Percentiles rank a stretch among this genome's conserved stretches.
These are phyloP conservation scores for Oxytorus armatus DNA, from an alignment of 2,888 invertebrate species.

Conservation along the genomic window DNA sequence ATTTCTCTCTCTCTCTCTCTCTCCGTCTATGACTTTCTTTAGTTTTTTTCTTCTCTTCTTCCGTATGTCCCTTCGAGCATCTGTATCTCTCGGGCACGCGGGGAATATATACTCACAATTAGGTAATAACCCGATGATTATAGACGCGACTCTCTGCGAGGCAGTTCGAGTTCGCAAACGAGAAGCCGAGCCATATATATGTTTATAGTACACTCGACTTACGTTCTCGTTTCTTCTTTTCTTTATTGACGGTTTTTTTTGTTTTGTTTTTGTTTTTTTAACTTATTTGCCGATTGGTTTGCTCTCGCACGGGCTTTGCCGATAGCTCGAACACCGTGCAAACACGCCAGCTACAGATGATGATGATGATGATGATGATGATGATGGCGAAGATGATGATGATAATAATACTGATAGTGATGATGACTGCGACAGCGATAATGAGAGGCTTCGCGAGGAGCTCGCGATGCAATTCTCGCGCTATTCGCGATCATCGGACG, in stretches of 20 bases:
- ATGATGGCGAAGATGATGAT: slow-evolving; percentile 75
- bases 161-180: slow-evolving; percentile 70
- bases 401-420: slow-evolving; percentile 48
- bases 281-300: slow-evolving; percentile 62
- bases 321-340: slow-evolving; percentile 73
- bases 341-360: slow-evolving; percentile 77
- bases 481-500: slow-evolving; percentile 49
- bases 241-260: too few species aligned
- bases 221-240: too few species aligned
- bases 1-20: too few species aligned
- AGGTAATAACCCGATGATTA: slow-evolving; percentile 82
- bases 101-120: slow-evolving; percentile 80
- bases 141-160: slow-evolving; percentile 71
- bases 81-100: slow-evolving; percentile 70
- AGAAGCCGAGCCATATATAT: slow-evolving; percentile 33
- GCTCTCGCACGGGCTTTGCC: slow-evolving; percentile 23
- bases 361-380: slow-evolving; percentile 75
- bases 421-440: slow-evolving; percentile 66
- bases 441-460: slow-evolving; percentile 75
- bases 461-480: slow-evolving; percentile 62
- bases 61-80: slow-evolving; percentile 20
- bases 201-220: slow-evolving; percentile 33
- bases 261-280: slow-evolving; percentile 70
- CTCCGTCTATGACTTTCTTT: slow-evolving; percentile 18
- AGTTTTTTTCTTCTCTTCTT: slow-evolving; percentile 44